Base-by-base conservation (phyloP, 2,113 vertebrate genomes). In the Clarias batrachus region DNA sequence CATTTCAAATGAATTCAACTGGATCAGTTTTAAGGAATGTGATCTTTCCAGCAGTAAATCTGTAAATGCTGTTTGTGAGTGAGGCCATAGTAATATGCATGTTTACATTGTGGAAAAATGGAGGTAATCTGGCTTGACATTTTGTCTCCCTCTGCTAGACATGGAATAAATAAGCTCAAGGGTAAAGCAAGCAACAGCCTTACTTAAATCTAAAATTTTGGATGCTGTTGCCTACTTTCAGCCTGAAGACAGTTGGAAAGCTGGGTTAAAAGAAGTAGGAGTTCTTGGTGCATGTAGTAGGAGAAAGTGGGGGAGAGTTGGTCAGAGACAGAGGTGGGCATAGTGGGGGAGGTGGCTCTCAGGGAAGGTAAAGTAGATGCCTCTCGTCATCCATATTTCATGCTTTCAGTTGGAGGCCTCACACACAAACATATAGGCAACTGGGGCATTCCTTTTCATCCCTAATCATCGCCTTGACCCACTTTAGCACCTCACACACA, bases 361-460 rank as follows among this genome's bases (percentile, higher is more conserved):
- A 91, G 90, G 91, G 79, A 82, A 89, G 92, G 93, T 92, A 93
- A 93, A 91, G 92, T 92, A 89, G 90, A 93, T 93, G 93, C 92
- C 91, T 94, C 90, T 90, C 92, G 93, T 95, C 95, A 95, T 95
- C 91, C 92, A 95, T 95, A 94, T 95, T 95, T 95, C 92, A 95
- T 94, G 92, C 89, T 92, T 90, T 92, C 90, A 90, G 90, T 94
- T 89, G 89, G 91, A 94, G 88, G 79, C 71, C 84, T 74, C 59
- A 33, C 73, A 80, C 63, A 82, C 86, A 71, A 92, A 91, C 93
- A 90, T 91, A 91, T 91, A 92, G 91, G 90, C 83, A 74, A 81
- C 90, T 89, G 89, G 87, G 92, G 91, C 87, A 91, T 92, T 94
- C 91, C 83, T 93, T 95, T 95, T 94, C 91, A 95, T 95, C 93